phyloP scores from a whole-genome alignment of 2,797 vertebrate species.

The Sebastes itinus region DNA sequence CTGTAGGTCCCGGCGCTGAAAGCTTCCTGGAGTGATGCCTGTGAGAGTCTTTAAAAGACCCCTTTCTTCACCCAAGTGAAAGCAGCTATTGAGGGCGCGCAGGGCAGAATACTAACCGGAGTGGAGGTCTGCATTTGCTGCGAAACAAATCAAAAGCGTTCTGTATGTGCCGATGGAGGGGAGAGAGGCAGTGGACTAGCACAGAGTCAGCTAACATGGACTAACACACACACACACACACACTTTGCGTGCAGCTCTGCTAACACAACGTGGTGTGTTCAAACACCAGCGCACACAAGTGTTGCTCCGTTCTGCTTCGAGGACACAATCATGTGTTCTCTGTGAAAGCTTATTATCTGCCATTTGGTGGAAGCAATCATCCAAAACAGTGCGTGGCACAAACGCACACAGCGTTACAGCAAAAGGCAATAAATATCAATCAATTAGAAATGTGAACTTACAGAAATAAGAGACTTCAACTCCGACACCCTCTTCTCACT shows the following conservation, averaged over 20 bases:
- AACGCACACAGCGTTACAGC: background rate
- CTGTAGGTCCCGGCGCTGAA: slow-evolving; percentile 63
- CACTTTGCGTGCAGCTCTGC: background rate
- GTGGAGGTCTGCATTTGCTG: slow-evolving; percentile 60
- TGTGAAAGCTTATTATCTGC: background rate
- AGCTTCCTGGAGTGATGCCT: slow-evolving; percentile 67
- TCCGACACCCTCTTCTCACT: slow-evolving; percentile 92
- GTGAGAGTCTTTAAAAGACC: slow-evolving; percentile 60
- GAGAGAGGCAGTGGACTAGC: slow-evolving; percentile 30
- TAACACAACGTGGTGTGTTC: slow-evolving; percentile 8
- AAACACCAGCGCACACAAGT: slow-evolving; percentile 2
- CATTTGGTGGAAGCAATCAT: slow-evolving; percentile 10
- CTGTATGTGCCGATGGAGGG: slow-evolving; percentile 48
- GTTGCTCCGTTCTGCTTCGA: background rate
- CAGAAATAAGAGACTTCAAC: slow-evolving; percentile 86
- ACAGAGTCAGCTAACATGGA: slow-evolving; percentile 44
- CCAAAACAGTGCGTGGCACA: background rate
- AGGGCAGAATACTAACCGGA: slow-evolving; percentile 56
- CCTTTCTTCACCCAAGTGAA: slow-evolving; percentile 62
- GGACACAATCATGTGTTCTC: slow-evolving; percentile 15
- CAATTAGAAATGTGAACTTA: slow-evolving; percentile 78
- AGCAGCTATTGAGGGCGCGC: slow-evolving; percentile 70
- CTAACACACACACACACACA: slow-evolving; percentile 5
- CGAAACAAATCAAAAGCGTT: slow-evolving; percentile 67
- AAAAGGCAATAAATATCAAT: background rate